phyloP scores from a whole-genome alignment of 2,888 invertebrate species.

The Lithophane leautieri region DNA sequence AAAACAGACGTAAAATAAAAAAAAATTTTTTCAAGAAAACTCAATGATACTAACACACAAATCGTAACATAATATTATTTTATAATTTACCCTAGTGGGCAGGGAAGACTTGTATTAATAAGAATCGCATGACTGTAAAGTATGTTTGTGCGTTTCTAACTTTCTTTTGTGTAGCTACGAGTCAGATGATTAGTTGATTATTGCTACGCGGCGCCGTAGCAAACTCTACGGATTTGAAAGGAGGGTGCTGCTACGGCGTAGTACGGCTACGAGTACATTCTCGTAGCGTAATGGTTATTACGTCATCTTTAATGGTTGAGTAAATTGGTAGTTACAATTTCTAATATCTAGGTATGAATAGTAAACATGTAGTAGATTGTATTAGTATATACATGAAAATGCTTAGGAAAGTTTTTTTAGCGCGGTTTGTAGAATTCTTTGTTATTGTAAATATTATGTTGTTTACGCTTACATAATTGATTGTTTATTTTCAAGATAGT shows the following conservation, averaged over 20 bases:
- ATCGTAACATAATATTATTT: conserved; percentile 13
- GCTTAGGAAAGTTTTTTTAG: not conserved
- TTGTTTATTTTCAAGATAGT: conserved; percentile 5
- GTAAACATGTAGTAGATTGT: not conserved
- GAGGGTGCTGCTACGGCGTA: conserved; percentile 63
- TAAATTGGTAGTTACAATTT: conserved; percentile 16
- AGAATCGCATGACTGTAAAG: conserved; percentile 52
- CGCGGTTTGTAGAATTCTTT: not conserved
- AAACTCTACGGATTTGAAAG: conserved; percentile 61
- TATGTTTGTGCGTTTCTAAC: conserved; percentile 58
- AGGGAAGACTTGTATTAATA: conserved; percentile 47
- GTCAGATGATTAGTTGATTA: conserved; percentile 66
- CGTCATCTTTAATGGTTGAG: conserved; percentile 23
- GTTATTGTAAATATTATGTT: conserved; percentile 17
- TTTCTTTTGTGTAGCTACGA: conserved; percentile 58
- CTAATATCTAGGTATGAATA: not conserved
- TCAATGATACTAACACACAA: conserved; percentile 7
- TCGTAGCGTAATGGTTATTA: conserved; percentile 45
- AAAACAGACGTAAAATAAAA: conserved; percentile 13
- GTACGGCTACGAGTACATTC: conserved; percentile 45
- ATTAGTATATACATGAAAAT: not conserved
- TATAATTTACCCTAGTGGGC: conserved; percentile 32
- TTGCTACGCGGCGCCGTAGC: conserved; percentile 70
- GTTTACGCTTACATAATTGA: not conserved
- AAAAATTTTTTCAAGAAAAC: not conserved